These are phyloP conservation scores for Hemiprocne comata DNA, from an alignment of 2,113 vertebrate species.

Conservation along the genomic window DNA sequence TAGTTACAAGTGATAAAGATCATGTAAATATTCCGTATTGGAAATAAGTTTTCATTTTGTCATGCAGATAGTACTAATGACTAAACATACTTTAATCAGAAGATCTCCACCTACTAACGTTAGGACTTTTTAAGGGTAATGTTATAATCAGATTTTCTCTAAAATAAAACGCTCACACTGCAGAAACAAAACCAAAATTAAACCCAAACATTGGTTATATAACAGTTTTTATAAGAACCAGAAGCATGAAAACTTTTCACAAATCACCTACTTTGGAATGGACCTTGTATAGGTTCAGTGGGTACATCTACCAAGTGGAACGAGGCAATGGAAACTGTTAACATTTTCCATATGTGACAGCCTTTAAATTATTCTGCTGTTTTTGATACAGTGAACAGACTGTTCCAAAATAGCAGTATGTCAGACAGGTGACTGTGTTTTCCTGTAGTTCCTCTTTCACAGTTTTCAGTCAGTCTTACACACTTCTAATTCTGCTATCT, in stretches of 20 bases:
- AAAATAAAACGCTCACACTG: not conserved
- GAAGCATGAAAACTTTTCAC: slow-evolving; percentile 57
- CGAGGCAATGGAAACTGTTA: slow-evolving; percentile 42
- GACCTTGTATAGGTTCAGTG: slow-evolving; percentile 46
- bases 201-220: not conserved
- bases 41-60: slow-evolving; percentile 55
- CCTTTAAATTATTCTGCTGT: slow-evolving; percentile 13
- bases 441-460: not conserved
- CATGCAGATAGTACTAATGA: slow-evolving; percentile 55
- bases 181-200: not conserved
- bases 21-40: slow-evolving; percentile 72
- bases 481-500: not conserved
- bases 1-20: slow-evolving; percentile 74
- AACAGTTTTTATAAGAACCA: slow-evolving; percentile 38
- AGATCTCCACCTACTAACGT: not conserved
- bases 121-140: not conserved
- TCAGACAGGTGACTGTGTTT: not conserved
- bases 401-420: not conserved
- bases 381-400: not conserved
- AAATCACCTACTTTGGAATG: slow-evolving; percentile 52
- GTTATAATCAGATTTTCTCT: not conserved
- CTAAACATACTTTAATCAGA: slow-evolving; percentile 51
- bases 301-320: slow-evolving; percentile 40
- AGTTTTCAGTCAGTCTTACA: not conserved
- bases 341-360: slow-evolving; percentile 53